phyloP scores from a whole-genome alignment of 2,888 invertebrate species.

The Tridacna crocea region DNA sequence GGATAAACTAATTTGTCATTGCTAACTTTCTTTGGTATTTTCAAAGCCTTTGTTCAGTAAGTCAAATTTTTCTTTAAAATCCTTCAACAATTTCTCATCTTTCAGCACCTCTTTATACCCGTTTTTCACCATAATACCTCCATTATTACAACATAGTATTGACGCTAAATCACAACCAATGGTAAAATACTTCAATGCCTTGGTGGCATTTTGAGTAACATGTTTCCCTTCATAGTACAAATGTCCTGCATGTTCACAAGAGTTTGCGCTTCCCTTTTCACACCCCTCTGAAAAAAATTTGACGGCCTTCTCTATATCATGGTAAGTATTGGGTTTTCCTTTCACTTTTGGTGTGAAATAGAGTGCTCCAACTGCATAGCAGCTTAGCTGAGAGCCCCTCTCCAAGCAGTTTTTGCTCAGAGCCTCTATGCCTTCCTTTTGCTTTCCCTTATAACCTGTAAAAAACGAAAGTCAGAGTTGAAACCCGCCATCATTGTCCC shows the following conservation, averaged over 20 bases:
- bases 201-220: constrained; percentile 72
- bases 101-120: constrained; percentile 31
- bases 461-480: not conserved
- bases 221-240: constrained; percentile 88
- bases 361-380: not conserved
- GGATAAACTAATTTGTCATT: too few species aligned
- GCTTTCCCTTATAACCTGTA: constrained; percentile 2
- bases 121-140: constrained; percentile 80
- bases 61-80: constrained; percentile 25
- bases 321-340: not conserved
- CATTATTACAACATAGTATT: constrained; percentile 94
- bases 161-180: constrained; percentile 93
- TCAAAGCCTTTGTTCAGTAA: not conserved
- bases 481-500: not conserved
- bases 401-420: constrained; percentile 16
- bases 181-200: constrained; percentile 91
- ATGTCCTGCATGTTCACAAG: constrained; percentile 88
- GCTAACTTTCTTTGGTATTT: not conserved
- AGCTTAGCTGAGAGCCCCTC: not conserved
- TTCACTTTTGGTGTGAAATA: constrained; percentile 27
- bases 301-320: not conserved
- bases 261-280: constrained; percentile 87
- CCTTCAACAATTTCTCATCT: constrained; percentile 18
- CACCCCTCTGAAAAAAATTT: constrained; percentile 90
- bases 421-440: not conserved